These are phyloP conservation scores for Ferrisia virgata DNA, from an alignment of 2,888 invertebrate genomes.

Conservation along the genomic window DNA sequence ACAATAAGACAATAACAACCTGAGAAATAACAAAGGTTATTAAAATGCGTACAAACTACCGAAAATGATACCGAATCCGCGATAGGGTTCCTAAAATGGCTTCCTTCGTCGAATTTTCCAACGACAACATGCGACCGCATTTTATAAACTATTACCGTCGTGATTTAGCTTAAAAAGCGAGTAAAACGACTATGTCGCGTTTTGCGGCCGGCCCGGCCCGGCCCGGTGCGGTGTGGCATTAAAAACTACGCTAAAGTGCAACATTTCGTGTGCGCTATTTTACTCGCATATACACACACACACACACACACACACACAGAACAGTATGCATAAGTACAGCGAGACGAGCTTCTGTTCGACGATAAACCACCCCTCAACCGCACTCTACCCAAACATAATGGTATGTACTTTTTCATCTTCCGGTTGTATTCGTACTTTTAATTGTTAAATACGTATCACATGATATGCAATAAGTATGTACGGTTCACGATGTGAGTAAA, in stretches of 20 bases:
- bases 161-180: conserved; percentile 10
- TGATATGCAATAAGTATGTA: no score
- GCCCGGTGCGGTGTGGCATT: no score
- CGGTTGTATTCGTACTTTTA: conserved; percentile 7
- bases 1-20: conserved; percentile 32
- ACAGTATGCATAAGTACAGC: no score
- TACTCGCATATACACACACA: no score
- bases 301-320: no score
- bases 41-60: conserved; percentile 12
- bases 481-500: not conserved
- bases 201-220: no score
- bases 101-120: not conserved
- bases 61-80: not conserved
- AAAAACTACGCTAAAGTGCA: not conserved
- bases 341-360: not conserved
- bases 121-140: not conserved
- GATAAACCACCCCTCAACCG: not conserved
- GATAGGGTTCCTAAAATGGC: conserved; percentile 10
- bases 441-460: not conserved
- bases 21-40: conserved; percentile 33
- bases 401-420: not conserved
- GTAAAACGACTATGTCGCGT: conserved; percentile 22
- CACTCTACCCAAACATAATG: not conserved
- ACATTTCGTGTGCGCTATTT: not conserved
- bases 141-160: conserved; percentile 27